Evolutionary conservation across 1,140 invertebrate genomes (phyloP), one percentile per base, ranked within the genome.

Genomic region (Cotesia typhae): DNA sequence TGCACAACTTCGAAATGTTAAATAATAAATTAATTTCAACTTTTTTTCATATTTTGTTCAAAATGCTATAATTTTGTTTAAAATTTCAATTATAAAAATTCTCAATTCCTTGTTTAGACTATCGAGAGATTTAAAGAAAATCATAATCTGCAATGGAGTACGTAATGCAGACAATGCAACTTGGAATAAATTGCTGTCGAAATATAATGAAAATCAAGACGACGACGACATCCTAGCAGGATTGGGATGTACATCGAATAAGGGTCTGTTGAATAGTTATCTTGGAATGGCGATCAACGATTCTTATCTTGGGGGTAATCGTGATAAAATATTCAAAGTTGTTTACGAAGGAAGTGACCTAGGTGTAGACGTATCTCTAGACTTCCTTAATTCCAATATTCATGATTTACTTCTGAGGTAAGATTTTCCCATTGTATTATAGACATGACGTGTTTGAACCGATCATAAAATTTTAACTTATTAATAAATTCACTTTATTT

Each of bases 131-230:
- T 36, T 92, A 87, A 73, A 89, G 87, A 78, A 88, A 88, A 81
- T 90, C 90, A 79, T 90, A 14, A 81, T 88, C 61, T 89, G 91
- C 61, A 87, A 87, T 83, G 93, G 92, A 70, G 86, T 87, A 0
- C 90, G 91, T 20, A 89, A 89, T 80, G 92, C 92, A 52, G 89
- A 82, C 20, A 83, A 83, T 73, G 89, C 89, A 67, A 91, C 90
- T 76, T 93, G 92, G 75, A 82, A 84, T 74, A 91, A 89, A 77
- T 90, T 92, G 77, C 89, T 92, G 0, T 89, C 89, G 37, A 87
- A 82, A 14, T 87, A 88, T 66, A 88, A 87, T n/a, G 0, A 47
- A 0, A 20, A 59, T 2, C 71, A 76, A 28, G 66, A 60, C 9
- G 14, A 60, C 9, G 12, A 6, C 1, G 2, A 17, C 2, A 20